Conservation (phyloP, 2,797 vertebrate genomes). For the Macroramphosus scolopax region DNA sequence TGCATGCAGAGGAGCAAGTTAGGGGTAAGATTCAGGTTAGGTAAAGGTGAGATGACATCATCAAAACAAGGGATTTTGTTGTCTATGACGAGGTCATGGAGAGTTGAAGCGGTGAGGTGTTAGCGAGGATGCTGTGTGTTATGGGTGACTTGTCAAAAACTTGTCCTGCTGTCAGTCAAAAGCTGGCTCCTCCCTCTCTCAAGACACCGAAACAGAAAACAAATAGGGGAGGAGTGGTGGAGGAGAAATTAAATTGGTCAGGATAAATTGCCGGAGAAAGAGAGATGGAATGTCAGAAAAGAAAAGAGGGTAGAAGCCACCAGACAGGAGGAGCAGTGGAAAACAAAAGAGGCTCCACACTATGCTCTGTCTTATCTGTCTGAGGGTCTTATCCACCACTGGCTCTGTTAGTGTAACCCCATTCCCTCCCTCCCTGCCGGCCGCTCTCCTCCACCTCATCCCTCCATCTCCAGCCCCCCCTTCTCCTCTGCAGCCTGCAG, state of each 20-base stretch:
- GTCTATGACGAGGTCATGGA: slow-evolving; percentile 52
- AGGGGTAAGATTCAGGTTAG: slow-evolving; percentile 65
- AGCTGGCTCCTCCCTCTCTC: too few species aligned
- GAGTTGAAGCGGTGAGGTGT: slow-evolving; percentile 46
- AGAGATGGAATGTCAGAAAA: slow-evolving; percentile 32
- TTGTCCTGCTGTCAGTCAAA: too few species aligned
- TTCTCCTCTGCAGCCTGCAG: slow-evolving; percentile 31
- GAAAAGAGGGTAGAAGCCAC: slow-evolving; percentile 61
- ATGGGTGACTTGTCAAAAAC: too few species aligned
- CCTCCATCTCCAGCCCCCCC: slow-evolving; percentile 48
- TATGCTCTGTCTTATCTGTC: slow-evolving; percentile 78
- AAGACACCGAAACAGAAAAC: slow-evolving; percentile 58
- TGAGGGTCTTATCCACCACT: slow-evolving; percentile 76
- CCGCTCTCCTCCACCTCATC: slow-evolving; percentile 62
- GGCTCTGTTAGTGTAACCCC: slow-evolving; percentile 84
- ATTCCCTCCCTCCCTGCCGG: slow-evolving; percentile 51
- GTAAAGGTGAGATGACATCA: slow-evolving; percentile 72
- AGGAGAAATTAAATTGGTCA: too few species aligned
- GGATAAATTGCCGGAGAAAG: too few species aligned
- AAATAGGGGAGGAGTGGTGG: slow-evolving; percentile 55
- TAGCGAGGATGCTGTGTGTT: too few species aligned
- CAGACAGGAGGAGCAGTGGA: slow-evolving; percentile 76
- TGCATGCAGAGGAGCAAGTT: slow-evolving; percentile 50
- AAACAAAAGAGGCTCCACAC: slow-evolving; percentile 82
- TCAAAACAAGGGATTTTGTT: slow-evolving; percentile 66